Conservation (phyloP, 1,140 invertebrate species). For the Lucilia cuprina region DNA sequence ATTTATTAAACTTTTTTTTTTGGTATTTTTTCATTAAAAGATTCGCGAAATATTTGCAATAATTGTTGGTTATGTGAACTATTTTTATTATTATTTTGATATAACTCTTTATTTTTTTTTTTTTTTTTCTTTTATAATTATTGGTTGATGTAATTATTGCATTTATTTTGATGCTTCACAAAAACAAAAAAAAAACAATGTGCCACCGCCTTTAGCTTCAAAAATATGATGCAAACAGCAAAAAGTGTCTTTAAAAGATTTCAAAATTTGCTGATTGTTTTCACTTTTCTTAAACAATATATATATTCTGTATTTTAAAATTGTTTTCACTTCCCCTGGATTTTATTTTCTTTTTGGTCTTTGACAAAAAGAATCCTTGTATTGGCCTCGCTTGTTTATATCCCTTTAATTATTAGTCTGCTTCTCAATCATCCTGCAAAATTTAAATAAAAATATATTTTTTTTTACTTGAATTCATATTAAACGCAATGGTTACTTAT, state of each 20-base stretch:
- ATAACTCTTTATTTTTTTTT: not conserved
- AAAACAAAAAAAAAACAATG: not conserved
- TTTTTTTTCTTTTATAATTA: not conserved
- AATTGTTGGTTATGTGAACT: not conserved
- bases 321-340: not conserved
- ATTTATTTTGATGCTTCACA: not conserved
- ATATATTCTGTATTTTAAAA: not conserved
- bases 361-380: not conserved
- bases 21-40: slow-evolving; percentile 1
- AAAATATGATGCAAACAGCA: not conserved
- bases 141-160: not conserved
- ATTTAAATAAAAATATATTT: not conserved
- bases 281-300: not conserved
- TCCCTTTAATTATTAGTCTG: not conserved
- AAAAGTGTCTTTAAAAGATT: not conserved
- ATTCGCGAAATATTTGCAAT: slow-evolving; percentile 13
- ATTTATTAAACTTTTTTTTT: slow-evolving; percentile 19
- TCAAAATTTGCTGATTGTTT: not conserved
- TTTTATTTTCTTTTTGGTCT: not conserved
- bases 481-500: too few relatives aligned
- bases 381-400: not conserved
- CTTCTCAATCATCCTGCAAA: not conserved
- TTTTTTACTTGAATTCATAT: too few relatives aligned
- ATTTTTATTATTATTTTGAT: not conserved
- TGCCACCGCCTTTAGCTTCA: not conserved